Evolutionary conservation across 2,797 vertebrate genomes (phyloP), one percentile per base, ranked within the genome.

Genomic region (Typhlichthys subterraneus): DNA sequence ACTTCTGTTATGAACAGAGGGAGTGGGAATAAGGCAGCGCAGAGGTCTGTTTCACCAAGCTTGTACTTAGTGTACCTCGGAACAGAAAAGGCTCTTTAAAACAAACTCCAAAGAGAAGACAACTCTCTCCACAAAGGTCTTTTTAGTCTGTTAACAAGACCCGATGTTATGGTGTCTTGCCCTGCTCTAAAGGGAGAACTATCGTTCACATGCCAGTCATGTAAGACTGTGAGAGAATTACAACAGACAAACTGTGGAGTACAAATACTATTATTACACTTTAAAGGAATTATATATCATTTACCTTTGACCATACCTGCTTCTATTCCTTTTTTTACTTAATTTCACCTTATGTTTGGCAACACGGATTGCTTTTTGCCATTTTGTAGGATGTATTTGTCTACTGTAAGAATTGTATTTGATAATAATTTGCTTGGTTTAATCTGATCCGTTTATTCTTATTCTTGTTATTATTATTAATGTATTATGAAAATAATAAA

Each of bases 1-100:
- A 83, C 87, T 82, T 85, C 84, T 88, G 86, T 79, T 79, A 5
- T 76, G 87, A 84, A 85, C 77, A 69, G 73, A 69, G 68, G 66
- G 76, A 70, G 58, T 13, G 48, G 17, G 79, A 31, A 42, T 19
- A 45, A 53, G 50, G 33, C 13, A 70, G 65, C 57, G 52, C 69
- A 49, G 63, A 69, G 83, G 78, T 77, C 75, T 77, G 80, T 76
- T 75, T 64, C 69, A 17, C 59, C 12, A 33, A 59, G 73, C 63
- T 67, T 75, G 81, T 76, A 58, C 59, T 75, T 75, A 42, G 61
- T 61, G 55, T 45, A 23, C 55, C 60, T 15, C 13, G 53, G 62
- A 70, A 75, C 63, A 67, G 59, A 55, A 15, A 14, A 72, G 52
- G 58, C 48, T 59, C 66, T 62, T 62, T 78, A 74, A 85, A 84